Base-by-base conservation (phyloP, 2,888 invertebrate species). In the Dasysyrphus tricinctus region DNA sequence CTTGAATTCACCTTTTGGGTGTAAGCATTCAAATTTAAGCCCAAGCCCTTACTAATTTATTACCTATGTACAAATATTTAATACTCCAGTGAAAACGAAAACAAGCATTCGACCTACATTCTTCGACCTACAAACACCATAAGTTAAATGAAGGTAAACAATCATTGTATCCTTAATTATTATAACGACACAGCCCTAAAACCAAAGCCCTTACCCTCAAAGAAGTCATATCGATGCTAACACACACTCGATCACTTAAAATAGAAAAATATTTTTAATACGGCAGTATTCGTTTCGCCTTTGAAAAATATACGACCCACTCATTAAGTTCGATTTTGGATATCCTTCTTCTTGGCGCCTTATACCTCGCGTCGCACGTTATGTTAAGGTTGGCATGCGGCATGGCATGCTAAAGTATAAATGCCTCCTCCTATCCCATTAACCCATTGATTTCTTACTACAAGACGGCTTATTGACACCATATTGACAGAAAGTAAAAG, bases 401-500 rank as follows among this genome's bases (percentile, higher is more conserved):
- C 69, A 69, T 54, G 69, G 69, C 69, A 69, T 54, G 69, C 54
- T 65, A 61, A n/a, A 67, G 49, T 19, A 49, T 67, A n/a, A 65
- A 47, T 32, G 34, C 34, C 49, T 49, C 44, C 44, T 29, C 16
- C 24, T 37, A 34, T 42, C 42, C 72, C 57, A 72, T 59, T 65
- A 69, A 16, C 47, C 56, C 80, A 80, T 59, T 80, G 84, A 80
- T 80, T 80, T 63, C 70, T 69, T 63, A 65, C 80, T 77, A 42
- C 54, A 63, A 78, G 82, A 89, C 75, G 82, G 80, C 89, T 88
- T 89, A 91, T 91, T 91, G 91, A 91, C 91, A 91, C 90, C 91
- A 90, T 90, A 91, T 90, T 90, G 91, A 90, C 90, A 90, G 91
- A 90, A 91, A 90, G 90, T 90, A 86, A 88, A 85, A 88, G 88